These are phyloP conservation scores for Albula goreensis DNA, from an alignment of 2,113 vertebrate genomes.

Conservation along the genomic window DNA sequence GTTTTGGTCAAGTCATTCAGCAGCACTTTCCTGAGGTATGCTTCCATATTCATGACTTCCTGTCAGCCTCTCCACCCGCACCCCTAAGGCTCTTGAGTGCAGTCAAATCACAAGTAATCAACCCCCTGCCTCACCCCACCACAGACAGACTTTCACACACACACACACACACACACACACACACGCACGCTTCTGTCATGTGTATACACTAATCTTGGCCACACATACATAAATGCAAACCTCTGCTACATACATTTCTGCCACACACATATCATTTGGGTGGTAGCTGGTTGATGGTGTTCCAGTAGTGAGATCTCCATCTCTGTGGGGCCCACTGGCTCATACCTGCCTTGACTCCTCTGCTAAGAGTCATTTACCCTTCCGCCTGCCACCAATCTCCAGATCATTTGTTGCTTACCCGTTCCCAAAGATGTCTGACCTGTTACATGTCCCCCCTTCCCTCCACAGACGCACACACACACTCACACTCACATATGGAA, in stretches of 20 bases:
- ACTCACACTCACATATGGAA: too few relatives aligned
- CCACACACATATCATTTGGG: too few relatives aligned
- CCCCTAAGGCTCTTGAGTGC: background rate
- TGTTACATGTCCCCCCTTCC: background rate
- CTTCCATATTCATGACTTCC: slow-evolving; percentile 3
- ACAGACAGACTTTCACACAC: background rate
- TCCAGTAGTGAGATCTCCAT: background rate
- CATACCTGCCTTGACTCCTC: background rate
- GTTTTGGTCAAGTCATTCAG: background rate
- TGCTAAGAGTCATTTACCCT: background rate
- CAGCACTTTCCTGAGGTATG: background rate
- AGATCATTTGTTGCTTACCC: background rate
- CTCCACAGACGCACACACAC: too few relatives aligned
- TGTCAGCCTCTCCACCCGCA: background rate
- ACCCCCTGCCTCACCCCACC: background rate
- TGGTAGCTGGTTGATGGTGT: background rate
- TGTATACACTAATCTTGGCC: too few relatives aligned
- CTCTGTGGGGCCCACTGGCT: background rate
- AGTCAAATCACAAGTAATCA: background rate
- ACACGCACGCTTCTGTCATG: background rate
- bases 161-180: slow-evolving; percentile 1
- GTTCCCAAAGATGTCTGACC: background rate
- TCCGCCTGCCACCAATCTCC: background rate
- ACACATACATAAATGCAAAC: too few relatives aligned
- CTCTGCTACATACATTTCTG: too few relatives aligned